phyloP scores from a whole-genome alignment of 2,113 vertebrate genomes.

The Seriola aureovittata region DNA sequence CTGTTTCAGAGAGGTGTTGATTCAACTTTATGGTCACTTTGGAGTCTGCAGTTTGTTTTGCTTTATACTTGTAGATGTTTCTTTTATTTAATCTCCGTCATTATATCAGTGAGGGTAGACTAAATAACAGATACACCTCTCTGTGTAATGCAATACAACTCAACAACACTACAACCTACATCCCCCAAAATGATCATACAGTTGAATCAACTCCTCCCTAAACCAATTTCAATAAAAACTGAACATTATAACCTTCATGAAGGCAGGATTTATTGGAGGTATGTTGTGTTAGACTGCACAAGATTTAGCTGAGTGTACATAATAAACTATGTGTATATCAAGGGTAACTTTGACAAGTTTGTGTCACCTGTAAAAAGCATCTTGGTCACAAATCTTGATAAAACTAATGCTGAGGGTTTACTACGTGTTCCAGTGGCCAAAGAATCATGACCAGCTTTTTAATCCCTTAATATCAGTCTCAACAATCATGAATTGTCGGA shows the following conservation, averaged over 20 bases:
- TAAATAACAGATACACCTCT: not conserved
- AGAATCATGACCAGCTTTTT: not conserved
- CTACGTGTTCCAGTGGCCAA: not conserved
- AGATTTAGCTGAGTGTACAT: too few species aligned
- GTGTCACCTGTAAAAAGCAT: not conserved
- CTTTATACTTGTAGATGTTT: not conserved
- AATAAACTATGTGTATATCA: not conserved
- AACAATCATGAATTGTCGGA: not conserved
- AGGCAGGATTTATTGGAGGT: not conserved
- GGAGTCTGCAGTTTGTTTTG: not conserved
- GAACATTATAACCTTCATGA: not conserved
- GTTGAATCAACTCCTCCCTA: too few species aligned
- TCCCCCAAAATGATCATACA: not conserved
- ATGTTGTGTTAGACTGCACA: too few species aligned
- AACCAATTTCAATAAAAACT: too few species aligned
- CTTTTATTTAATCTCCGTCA: not conserved
- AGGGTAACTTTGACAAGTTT: not conserved
- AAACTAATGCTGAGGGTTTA: not conserved
- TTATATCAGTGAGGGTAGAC: too few species aligned
- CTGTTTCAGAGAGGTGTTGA: not conserved
- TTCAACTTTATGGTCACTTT: not conserved
- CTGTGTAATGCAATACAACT: not conserved
- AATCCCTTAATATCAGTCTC: not conserved
- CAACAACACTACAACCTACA: too few species aligned
- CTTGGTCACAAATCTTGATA: not conserved